These are phyloP conservation scores for Myripristis murdjan DNA, from an alignment of 2,797 vertebrate species.

Conservation along the genomic window DNA sequence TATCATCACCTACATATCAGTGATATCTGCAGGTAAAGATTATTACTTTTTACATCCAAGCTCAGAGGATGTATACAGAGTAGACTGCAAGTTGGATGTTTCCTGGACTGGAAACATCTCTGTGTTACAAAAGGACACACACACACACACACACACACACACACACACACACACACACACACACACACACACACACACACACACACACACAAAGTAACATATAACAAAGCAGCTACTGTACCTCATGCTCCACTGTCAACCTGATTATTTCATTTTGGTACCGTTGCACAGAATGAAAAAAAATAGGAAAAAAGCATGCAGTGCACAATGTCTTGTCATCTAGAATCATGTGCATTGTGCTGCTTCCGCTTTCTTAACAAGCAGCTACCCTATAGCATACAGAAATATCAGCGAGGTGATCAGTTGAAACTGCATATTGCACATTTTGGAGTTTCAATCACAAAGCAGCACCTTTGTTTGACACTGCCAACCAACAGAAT, in stretches of 20 bases:
- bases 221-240: constrained; percentile 14
- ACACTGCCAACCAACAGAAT: constrained; percentile 9
- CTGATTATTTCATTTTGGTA: constrained; percentile 40
- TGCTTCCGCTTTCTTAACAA: constrained; percentile 9
- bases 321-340: background rate
- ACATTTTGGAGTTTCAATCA: constrained; percentile 3
- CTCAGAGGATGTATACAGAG: constrained; percentile 4
- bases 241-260: constrained; percentile 38
- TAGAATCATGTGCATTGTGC: background rate
- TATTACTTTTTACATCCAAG: constrained; percentile 1
- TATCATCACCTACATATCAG: background rate
- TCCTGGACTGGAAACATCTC: background rate
- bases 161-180: constrained; percentile 4
- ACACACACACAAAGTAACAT: constrained; percentile 4
- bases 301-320: constrained; percentile 18
- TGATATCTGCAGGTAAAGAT: background rate
- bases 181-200: too few species aligned
- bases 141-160: constrained; percentile 6
- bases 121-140: background rate
- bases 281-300: constrained; percentile 6
- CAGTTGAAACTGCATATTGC: background rate
- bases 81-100: constrained; percentile 7
- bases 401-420: constrained; percentile 3
- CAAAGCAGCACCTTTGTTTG: background rate
- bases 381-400: background rate